Base-by-base conservation (phyloP, 2,888 invertebrate genomes). In the Cybosia mesomella region DNA sequence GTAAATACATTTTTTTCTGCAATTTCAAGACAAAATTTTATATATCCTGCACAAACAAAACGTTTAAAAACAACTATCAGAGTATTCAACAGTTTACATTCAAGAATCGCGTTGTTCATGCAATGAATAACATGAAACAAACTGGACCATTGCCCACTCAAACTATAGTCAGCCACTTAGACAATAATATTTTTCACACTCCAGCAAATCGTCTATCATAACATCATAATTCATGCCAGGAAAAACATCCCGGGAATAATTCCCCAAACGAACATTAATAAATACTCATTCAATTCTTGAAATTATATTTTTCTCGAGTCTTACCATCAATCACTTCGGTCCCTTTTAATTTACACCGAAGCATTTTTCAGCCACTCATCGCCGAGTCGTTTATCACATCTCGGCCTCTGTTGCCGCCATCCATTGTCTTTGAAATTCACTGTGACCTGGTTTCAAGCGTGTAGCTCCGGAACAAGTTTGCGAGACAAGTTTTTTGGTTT, bases 341-440 rank as follows among this genome's bases (percentile, higher is more conserved):
- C 81, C 80, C 86, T 87, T 89, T 89, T 90, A 91, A 91, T 91
- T 91, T 89, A 89, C 89, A 88, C 83, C 74, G 77, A 73, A 81
- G 81, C 81, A 85, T 88, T 89, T 89, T 89, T 83, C 87, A 87
- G 85, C 88, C 83, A 88, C 91, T 92, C 92, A 92, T 89, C 88
- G 82, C 82, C 69, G 80, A 82, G 86, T 89, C 91, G 88, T 92
- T 92, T 90, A 91, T 92, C 91, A 92, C 87, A 82, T 82, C 83
- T 78, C 73, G 80, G 76, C 76, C 77, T 80, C 83, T 83, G 83
- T 82, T 83, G 79, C 83, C 82, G 79, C 81, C 80, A 75, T 67
- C 82, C 84, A 88, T 92, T 91, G 91, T 92, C 91, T 92, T 86
- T 78, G 81, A 80, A 84, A 81, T 82, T 85, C 86, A 81, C 78